A percentile compares a stretch with the other conserved stretches of the same genome.
phyloP scores from a whole-genome alignment of 2,113 vertebrate genomes.

The Tragelaphus scriptus region DNA sequence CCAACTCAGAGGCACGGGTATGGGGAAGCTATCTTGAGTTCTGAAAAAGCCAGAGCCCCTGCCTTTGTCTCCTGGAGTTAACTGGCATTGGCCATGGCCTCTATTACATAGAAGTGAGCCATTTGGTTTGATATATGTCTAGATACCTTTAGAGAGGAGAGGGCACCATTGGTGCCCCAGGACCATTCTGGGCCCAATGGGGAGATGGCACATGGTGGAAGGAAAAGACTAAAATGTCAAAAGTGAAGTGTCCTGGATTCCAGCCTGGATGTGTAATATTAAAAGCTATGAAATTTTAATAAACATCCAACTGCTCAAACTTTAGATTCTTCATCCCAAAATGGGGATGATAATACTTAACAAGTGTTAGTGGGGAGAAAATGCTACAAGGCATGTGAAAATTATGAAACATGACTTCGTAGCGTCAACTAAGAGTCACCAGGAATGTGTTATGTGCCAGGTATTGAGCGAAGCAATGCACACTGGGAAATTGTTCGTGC shows the following conservation, averaged over 20 bases:
- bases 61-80: background rate
- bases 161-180: background rate
- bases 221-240: background rate
- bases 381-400: background rate
- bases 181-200: too few relatives aligned
- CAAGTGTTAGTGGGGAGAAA: background rate
- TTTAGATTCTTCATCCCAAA: background rate
- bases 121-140: background rate
- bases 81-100: fast-evolving
- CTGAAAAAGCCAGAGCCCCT: background rate
- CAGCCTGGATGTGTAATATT: background rate
- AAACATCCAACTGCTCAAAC: background rate
- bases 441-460: background rate
- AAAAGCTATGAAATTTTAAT: background rate
- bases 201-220: background rate
- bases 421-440: background rate
- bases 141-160: background rate
- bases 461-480: background rate
- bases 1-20: too few relatives aligned
- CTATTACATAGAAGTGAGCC: background rate
- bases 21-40: too few relatives aligned
- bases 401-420: background rate
- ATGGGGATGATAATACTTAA: background rate
- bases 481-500: background rate
- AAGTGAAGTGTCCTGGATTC: background rate